A percentile compares a stretch with the other conserved stretches of the same genome.
Evolutionary conservation across 1,140 invertebrate genomes (phyloP).

Genomic region (Polyergus mexicanus): DNA sequence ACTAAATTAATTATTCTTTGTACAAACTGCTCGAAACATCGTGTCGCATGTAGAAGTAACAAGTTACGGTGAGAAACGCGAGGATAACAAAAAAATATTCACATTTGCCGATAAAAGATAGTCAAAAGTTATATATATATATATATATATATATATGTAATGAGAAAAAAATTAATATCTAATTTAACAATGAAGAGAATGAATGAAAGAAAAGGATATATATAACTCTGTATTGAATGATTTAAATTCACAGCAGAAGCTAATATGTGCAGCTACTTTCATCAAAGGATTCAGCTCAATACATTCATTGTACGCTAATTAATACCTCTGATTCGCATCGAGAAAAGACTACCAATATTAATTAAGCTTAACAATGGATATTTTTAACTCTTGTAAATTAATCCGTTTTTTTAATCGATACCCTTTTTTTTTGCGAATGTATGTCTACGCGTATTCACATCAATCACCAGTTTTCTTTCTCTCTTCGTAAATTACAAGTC

Average conservation of each 20-base stretch:
- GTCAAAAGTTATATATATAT: not conserved
- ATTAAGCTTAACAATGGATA: constrained; percentile 29
- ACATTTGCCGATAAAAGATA: not conserved
- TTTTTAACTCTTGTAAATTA: constrained; percentile 35
- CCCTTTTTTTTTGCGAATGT: too few species aligned
- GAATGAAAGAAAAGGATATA: not conserved
- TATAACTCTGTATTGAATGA: not conserved
- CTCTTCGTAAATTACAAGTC: constrained; percentile 51
- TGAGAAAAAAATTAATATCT: not conserved
- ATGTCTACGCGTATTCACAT: constrained; percentile 42
- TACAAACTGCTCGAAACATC: constrained; percentile 42
- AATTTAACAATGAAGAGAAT: constrained; percentile 13
- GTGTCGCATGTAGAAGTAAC: not conserved
- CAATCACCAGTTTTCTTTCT: constrained; percentile 38
- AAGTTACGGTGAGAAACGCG: not conserved
- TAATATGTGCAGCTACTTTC: constrained; percentile 8
- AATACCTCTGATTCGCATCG: constrained; percentile 23
- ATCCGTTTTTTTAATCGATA: constrained; percentile 6
- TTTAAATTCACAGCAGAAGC: constrained; percentile 9
- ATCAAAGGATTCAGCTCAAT: constrained; percentile 27
- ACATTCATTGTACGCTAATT: constrained; percentile 33
- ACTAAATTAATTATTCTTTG: constrained; percentile 63
- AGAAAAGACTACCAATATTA: constrained; percentile 22
- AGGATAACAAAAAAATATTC: not conserved
- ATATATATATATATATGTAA: not conserved